These are phyloP conservation scores for Momotus momota DNA, from an alignment of 2,797 vertebrate genomes.

Conservation along the genomic window DNA sequence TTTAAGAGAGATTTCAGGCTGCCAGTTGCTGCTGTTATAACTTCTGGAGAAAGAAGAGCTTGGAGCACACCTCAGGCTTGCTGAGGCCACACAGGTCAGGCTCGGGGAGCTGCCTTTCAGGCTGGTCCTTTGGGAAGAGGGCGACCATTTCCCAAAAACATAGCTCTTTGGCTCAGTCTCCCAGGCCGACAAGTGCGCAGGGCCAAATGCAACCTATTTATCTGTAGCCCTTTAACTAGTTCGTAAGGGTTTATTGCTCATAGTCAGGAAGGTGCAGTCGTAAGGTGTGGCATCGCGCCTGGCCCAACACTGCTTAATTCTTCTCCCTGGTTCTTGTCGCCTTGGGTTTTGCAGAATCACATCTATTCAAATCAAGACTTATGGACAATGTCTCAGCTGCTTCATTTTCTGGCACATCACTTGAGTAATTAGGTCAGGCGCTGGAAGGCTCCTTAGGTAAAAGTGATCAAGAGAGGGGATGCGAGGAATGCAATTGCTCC, in stretches of 20 bases:
- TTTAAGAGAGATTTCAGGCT: not conserved
- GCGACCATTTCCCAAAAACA: not conserved
- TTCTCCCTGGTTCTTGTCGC: not conserved
- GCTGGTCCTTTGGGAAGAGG: not conserved
- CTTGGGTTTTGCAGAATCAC: conserved; percentile 52
- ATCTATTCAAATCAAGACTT: conserved; percentile 19
- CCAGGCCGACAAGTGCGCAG: not conserved
- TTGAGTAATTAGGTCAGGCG: not conserved
- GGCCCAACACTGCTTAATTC: not conserved
- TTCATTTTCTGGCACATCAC: conserved; percentile 24
- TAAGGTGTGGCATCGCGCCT: not conserved
- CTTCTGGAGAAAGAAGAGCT: not conserved
- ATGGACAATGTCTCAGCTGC: not conserved
- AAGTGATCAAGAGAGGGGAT: conserved; percentile 15
- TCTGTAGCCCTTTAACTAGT: not conserved
- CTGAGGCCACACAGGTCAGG: not conserved
- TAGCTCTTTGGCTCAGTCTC: not conserved
- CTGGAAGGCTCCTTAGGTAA: conserved; percentile 1
- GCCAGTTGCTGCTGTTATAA: not conserved
- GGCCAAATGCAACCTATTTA: not conserved
- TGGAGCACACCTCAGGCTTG: not conserved
- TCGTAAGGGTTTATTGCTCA: not conserved
- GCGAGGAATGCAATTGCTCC: not conserved
- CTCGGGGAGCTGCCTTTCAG: not conserved
- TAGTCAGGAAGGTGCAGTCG: not conserved